phyloP scores from a whole-genome alignment of 2,888 invertebrate genomes.

The Heliconius hortense region DNA sequence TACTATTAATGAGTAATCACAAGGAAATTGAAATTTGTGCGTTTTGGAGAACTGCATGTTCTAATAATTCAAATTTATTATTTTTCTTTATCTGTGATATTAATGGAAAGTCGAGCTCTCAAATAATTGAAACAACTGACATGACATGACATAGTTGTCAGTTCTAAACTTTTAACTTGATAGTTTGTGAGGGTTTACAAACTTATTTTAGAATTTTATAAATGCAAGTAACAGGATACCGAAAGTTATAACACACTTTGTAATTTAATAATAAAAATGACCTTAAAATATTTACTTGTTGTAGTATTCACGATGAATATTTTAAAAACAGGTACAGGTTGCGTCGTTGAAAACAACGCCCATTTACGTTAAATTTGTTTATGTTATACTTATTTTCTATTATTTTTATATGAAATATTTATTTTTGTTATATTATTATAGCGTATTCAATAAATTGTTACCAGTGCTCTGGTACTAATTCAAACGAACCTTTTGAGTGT shows the following conservation, averaged over 20 bases:
- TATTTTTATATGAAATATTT: slow-evolving; percentile 31
- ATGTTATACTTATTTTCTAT: slow-evolving; percentile 22
- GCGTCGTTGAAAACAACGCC: slow-evolving; percentile 36
- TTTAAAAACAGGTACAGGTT: slow-evolving; percentile 41
- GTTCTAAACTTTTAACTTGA: not conserved
- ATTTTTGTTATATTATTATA: slow-evolving; percentile 60
- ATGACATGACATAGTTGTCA: not conserved
- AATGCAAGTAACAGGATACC: not conserved
- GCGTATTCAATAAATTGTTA: slow-evolving; percentile 89
- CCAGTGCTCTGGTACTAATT: slow-evolving; percentile 93
- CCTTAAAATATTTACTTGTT: slow-evolving; percentile 48
- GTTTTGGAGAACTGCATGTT: too few species aligned
- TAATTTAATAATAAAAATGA: slow-evolving; percentile 48
- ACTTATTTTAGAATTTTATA: not conserved
- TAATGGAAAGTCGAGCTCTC: not conserved
- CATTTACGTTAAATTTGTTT: slow-evolving; percentile 25
- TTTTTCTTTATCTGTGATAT: slow-evolving; percentile 7
- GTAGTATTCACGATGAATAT: slow-evolving; percentile 30
- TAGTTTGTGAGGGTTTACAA: not conserved
- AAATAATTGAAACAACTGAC: not conserved
- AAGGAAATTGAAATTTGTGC: too few species aligned
- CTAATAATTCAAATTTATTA: not conserved
- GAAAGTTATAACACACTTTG: not conserved
- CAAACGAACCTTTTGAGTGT: slow-evolving; percentile 89
- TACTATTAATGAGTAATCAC: too few species aligned